Evolutionary conservation across 1,140 invertebrate species (phyloP).

Genomic region (Saxidomus purpurata): DNA sequence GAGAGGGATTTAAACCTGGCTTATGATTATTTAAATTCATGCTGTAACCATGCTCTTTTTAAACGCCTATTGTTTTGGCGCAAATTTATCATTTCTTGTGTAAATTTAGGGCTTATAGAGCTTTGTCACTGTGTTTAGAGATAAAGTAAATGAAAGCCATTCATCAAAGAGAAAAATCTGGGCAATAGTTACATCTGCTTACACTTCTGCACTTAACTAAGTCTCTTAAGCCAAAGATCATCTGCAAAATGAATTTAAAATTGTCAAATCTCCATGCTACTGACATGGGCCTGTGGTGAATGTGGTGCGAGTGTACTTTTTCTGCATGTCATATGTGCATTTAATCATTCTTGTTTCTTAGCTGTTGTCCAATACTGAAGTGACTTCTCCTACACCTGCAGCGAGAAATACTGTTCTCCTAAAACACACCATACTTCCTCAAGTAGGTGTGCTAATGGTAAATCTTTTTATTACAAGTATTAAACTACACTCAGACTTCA

Average conservation of each 20-base stretch:
- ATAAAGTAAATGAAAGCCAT: slow-evolving; percentile 7
- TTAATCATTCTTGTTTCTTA: neutral
- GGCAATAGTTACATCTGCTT: slow-evolving; percentile 2
- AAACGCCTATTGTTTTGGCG: slow-evolving; percentile 7
- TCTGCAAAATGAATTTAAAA: slow-evolving; percentile 14
- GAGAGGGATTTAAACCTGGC: neutral
- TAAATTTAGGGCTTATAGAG: slow-evolving; percentile 4
- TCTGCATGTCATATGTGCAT: neutral
- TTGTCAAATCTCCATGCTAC: neutral
- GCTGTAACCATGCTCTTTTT: slow-evolving; percentile 28
- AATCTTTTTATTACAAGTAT: too few relatives aligned
- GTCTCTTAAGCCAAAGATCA: slow-evolving; percentile 20
- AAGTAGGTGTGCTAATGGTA: too few relatives aligned
- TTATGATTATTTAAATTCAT: slow-evolving; percentile 22
- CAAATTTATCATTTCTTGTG: slow-evolving; percentile 26
- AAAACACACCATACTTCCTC: too few relatives aligned
- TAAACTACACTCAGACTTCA: too few relatives aligned
- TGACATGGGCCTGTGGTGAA: neutral
- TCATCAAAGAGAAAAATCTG: slow-evolving; percentile 28
- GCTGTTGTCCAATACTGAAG: neutral
- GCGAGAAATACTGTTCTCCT: too few relatives aligned
- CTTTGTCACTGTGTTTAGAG: neutral
- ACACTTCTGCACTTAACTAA: neutral
- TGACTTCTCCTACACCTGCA: neutral
- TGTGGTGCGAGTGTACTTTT: neutral